Conservation (phyloP, 2,113 vertebrate genomes). For the Nibea coibor region DNA sequence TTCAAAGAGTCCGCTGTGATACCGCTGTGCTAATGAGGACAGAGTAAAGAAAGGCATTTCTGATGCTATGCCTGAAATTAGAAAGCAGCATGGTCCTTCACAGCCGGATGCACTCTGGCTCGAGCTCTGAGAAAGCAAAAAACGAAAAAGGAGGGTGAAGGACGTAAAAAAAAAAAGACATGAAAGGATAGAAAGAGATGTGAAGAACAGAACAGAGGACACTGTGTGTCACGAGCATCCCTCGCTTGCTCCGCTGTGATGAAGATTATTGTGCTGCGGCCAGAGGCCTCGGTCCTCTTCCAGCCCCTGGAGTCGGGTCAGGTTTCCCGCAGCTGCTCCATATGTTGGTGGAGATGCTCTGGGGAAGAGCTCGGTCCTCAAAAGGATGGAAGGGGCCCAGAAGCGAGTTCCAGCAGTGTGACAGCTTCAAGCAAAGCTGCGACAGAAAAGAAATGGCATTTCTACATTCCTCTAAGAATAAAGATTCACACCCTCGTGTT, state of each 20-base stretch:
- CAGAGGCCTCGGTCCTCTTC: slow-evolving; percentile 36
- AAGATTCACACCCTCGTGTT: neutral
- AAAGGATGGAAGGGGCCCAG: slow-evolving; percentile 31
- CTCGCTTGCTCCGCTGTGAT: slow-evolving; percentile 1
- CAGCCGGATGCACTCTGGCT: slow-evolving; percentile 34
- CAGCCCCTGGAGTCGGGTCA: slow-evolving; percentile 32
- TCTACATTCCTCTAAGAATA: neutral
- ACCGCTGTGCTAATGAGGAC: neutral
- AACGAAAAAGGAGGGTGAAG: neutral
- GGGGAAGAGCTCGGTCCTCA: slow-evolving; percentile 22
- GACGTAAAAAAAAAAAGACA: slow-evolving; percentile 8
- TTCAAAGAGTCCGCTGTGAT: slow-evolving; percentile 8
- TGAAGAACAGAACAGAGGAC: slow-evolving; percentile 31
- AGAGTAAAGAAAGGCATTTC: slow-evolving; percentile 2
- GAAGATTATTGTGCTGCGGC: slow-evolving; percentile 38
- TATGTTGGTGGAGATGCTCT: slow-evolving; percentile 30
- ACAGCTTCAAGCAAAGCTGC: slow-evolving; percentile 6
- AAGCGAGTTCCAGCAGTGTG: slow-evolving; percentile 14
- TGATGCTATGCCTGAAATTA: slow-evolving; percentile 18
- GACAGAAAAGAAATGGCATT: neutral
- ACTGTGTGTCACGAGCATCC: slow-evolving; percentile 24
- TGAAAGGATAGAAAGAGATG: slow-evolving; percentile 17
- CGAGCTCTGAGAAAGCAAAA: slow-evolving; percentile 26
- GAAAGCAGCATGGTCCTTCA: slow-evolving; percentile 34
- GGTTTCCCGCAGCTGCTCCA: slow-evolving; percentile 41